A percentile compares a stretch with the other conserved stretches of the same genome.
Conservation (phyloP, 35 echinoderm and acorn worm genomes). For the Acanthaster planci region DNA sequence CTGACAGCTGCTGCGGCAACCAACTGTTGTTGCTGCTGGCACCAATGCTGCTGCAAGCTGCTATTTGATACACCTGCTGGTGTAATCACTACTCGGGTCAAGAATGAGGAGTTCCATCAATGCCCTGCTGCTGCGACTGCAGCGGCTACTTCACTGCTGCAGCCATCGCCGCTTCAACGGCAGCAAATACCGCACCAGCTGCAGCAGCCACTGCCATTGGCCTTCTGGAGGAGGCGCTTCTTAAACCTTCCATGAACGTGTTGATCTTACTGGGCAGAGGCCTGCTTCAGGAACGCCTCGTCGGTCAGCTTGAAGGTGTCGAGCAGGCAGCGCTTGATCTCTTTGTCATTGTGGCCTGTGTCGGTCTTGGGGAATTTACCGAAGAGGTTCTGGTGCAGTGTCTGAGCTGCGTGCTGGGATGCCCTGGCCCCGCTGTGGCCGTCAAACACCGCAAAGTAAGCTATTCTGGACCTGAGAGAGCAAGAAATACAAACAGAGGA, state of each 20-base stretch:
- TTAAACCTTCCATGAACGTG: neutral
- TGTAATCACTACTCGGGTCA: no score
- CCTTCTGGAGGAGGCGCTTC: neutral
- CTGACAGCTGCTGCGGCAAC: no score
- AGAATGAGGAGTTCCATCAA: no score
- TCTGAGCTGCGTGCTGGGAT: slow-evolving; percentile 61
- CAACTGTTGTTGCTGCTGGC: no score
- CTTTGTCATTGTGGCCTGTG: slow-evolving; percentile 61
- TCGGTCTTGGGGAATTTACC: slow-evolving; percentile 73
- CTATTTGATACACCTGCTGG: no score
- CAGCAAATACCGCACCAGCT: no score
- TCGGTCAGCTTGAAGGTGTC: slow-evolving; percentile 85
- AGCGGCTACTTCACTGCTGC: no score
- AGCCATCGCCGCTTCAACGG: no score
- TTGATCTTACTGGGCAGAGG: slow-evolving; percentile 70
- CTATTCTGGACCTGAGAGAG: slow-evolving; percentile 63
- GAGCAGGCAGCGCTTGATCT: slow-evolving; percentile 87
- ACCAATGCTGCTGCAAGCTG: no score
- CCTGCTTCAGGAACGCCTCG: slow-evolving; percentile 91
- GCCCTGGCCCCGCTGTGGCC: slow-evolving; percentile 85
- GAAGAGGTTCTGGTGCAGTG: slow-evolving; percentile 69
- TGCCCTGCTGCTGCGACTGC: no score
- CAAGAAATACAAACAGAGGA: neutral
- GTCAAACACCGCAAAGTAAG: slow-evolving; percentile 94
- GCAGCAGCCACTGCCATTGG: no score